A percentile compares a stretch with the other conserved stretches of the same genome.
Conservation (phyloP, 2,113 vertebrate species). For the Asarcornis scutulata region DNA sequence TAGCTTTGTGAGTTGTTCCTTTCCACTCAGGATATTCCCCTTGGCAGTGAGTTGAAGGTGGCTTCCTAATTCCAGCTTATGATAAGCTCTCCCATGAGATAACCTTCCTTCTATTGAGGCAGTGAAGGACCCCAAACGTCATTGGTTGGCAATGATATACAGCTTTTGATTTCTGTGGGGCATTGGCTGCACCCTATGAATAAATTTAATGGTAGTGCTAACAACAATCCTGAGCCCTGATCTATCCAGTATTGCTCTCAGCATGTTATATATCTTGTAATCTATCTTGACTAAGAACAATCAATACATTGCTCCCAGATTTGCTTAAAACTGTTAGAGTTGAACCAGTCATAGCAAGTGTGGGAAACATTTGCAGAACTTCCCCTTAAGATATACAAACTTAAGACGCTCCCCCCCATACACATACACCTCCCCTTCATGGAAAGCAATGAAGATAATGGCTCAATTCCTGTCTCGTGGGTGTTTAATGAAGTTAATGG, state of each 20-base stretch:
- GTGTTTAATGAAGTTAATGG: constrained; percentile 22
- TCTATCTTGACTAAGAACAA: constrained; percentile 27
- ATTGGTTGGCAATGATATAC: not conserved
- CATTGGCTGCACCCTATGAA: not conserved
- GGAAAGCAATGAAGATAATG: not conserved
- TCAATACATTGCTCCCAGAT: constrained; percentile 20
- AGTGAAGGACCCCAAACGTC: not conserved
- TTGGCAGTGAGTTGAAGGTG: not conserved
- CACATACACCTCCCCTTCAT: not conserved
- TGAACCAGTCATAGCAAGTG: constrained; percentile 7
- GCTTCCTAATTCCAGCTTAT: not conserved
- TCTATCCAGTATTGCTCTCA: constrained; percentile 34
- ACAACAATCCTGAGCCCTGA: not conserved
- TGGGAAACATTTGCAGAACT: constrained; percentile 3
- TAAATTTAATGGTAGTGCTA: constrained; percentile 6
- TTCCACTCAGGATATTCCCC: not conserved
- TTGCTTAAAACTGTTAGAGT: constrained; percentile 19
- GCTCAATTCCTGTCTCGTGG: not conserved
- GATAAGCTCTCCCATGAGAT: not conserved
- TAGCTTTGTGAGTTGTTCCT: not conserved
- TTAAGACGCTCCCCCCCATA: not conserved
- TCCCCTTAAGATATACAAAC: not conserved
- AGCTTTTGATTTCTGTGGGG: not conserved
- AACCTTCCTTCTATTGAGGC: accelerated
- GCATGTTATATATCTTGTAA: not conserved